Evolutionary conservation across 2,797 vertebrate genomes (phyloP), one percentile per base, ranked within the genome.

Genomic region (Yasuhikotakia modesta): DNA sequence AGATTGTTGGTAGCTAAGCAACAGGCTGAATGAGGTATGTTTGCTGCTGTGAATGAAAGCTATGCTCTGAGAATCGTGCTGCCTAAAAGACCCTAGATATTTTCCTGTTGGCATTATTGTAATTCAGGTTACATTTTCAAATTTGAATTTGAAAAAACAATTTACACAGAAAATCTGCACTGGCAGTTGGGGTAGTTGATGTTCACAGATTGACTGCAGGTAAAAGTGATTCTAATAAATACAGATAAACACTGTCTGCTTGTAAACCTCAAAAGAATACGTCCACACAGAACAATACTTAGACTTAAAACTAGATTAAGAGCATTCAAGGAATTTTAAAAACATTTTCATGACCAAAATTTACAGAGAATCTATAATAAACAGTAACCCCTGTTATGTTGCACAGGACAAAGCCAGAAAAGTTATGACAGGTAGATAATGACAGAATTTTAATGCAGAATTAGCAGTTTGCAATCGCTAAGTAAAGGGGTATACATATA

Each of bases 1-100:
- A 76, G 67, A 78, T 78, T 63, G 50, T 57, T 74, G 74, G 83
- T 84, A 84, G 55, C 83, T 80, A 78, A 82, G 83, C 80, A 84
- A 84, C 78, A 78, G 70, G 70, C 73, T 64, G 70, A 75, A 63
- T 48, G 55, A 72, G 35, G 55, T 72, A 77, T 55, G 73, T 45
- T 65, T 73, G 58, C 43, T 66, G 63, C 43, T 66, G 69, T 70
- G 76, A 35, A 60, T 35, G 68, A 57, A 77, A 22, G 57, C 46
- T 68, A 73, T 7, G 19, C 46, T 81, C 50, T 58, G 22, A 30
- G 24, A 53, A 27, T 63, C 35, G 60, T 58, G 39, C 35, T 46
- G 45, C 32, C 12, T 53, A 69, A 64, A 65, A 19, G 4, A 53
- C 48, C 39, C 19, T 43, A 13, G 30, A 74, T 53, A 43, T 32